phyloP scores from a whole-genome alignment of 1,140 invertebrate genomes.

The Galleria mellonella region DNA sequence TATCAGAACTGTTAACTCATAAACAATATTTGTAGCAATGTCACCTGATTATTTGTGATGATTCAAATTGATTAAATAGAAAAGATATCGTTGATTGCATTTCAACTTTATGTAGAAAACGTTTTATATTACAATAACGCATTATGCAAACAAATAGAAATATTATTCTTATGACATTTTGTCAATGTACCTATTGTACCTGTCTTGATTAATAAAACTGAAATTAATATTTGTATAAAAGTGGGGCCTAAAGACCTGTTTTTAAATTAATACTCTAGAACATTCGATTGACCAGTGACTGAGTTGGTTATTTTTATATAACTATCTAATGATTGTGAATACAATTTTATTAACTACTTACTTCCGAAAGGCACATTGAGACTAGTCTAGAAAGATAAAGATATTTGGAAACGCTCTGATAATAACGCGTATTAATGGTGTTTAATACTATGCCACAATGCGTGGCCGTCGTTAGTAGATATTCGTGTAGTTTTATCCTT shows the following conservation, averaged over 20 bases:
- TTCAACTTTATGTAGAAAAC: slow-evolving; percentile 39
- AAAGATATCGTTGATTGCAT: slow-evolving; percentile 19
- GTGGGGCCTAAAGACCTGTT: slow-evolving; percentile 46
- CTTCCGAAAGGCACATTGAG: no score
- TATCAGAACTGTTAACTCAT: neutral
- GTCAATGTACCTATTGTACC: slow-evolving; percentile 62
- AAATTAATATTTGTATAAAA: slow-evolving; percentile 33
- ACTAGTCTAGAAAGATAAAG: no score
- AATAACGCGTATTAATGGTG: no score
- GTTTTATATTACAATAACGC: slow-evolving; percentile 35
- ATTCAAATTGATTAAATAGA: slow-evolving; percentile 1
- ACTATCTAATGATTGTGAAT: no score
- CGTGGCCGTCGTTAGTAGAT: no score
- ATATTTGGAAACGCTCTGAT: no score
- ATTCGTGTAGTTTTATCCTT: no score
- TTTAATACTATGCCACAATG: no score
- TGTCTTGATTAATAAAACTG: slow-evolving; percentile 28
- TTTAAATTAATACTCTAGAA: slow-evolving; percentile 9
- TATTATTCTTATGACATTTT: slow-evolving; percentile 53
- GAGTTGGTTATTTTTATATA: neutral
- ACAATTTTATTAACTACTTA: no score
- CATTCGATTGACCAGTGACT: slow-evolving; percentile 17
- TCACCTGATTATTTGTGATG: no score
- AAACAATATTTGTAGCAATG: no score
- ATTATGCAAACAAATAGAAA: slow-evolving; percentile 36